phyloP scores from a whole-genome alignment of 2,113 vertebrate species.

The Alligator sinensis region DNA sequence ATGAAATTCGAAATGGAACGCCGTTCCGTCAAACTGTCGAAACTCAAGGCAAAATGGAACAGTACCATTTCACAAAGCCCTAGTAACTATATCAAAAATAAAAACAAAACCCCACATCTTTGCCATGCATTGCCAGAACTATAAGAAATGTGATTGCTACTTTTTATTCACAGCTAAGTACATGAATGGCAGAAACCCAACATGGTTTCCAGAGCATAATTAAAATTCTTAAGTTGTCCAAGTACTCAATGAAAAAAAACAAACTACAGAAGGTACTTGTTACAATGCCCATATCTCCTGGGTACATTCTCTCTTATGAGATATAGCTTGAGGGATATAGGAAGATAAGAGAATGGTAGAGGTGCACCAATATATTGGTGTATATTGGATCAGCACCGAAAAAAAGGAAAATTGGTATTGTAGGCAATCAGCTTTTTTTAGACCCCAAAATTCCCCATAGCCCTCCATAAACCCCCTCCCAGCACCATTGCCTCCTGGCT shows the following conservation, averaged over 20 bases:
- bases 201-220: not conserved
- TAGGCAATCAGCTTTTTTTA: too few relatives aligned
- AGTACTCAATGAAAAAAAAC: not conserved
- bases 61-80: not conserved
- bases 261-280: not conserved
- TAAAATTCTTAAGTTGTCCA: not conserved
- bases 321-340: not conserved
- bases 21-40: too few relatives aligned
- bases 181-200: not conserved
- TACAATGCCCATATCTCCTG: not conserved
- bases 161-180: fast-evolving
- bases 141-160: not conserved
- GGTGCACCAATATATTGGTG: too few relatives aligned
- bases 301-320: not conserved
- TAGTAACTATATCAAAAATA: not conserved
- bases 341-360: not conserved
- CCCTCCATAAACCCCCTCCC: too few relatives aligned
- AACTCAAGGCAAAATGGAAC: too few relatives aligned
- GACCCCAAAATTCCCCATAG: too few relatives aligned
- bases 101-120: not conserved
- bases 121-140: not conserved
- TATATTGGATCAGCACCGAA: too few relatives aligned
- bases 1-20: too few relatives aligned
- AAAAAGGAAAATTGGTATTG: too few relatives aligned
- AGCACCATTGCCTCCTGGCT: too few relatives aligned